Conservation (phyloP, 2,797 vertebrate species). For the Psittacula derbiana region DNA sequence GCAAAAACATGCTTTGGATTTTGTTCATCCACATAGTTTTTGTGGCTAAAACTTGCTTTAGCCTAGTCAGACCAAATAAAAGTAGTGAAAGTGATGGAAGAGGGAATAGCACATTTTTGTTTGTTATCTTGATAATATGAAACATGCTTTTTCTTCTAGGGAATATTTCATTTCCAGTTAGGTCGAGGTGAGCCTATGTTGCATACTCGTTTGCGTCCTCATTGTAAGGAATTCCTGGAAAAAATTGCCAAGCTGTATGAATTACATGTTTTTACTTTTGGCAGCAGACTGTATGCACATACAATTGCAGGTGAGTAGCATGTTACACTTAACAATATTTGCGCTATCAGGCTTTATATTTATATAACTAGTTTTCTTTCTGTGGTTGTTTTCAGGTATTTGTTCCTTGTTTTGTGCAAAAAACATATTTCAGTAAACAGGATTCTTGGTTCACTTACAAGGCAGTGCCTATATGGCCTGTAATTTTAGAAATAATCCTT, state of each 20-base stretch:
- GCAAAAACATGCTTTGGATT: background rate
- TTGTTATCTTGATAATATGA: background rate
- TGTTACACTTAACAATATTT: background rate
- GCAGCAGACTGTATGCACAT: constrained; percentile 96
- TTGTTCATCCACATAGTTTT: background rate
- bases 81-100: background rate
- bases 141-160: constrained; percentile 74
- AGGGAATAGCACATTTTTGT: background rate
- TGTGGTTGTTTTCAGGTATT: background rate
- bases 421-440: background rate
- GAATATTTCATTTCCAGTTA: constrained; percentile 97
- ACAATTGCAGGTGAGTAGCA: constrained; percentile 90
- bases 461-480: background rate
- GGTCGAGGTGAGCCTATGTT: constrained; percentile 96
- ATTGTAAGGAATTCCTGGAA: constrained; percentile 95
- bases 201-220: constrained; percentile 95
- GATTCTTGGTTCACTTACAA: background rate
- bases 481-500: background rate
- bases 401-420: background rate
- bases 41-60: background rate
- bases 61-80: background rate
- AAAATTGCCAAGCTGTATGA: constrained; percentile 96
- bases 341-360: background rate
- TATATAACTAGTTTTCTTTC: background rate
- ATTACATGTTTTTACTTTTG: constrained; percentile 96